Evolutionary conservation across 2,113 vertebrate genomes (phyloP).

Genomic region (Bagarius yarrelli): DNA sequence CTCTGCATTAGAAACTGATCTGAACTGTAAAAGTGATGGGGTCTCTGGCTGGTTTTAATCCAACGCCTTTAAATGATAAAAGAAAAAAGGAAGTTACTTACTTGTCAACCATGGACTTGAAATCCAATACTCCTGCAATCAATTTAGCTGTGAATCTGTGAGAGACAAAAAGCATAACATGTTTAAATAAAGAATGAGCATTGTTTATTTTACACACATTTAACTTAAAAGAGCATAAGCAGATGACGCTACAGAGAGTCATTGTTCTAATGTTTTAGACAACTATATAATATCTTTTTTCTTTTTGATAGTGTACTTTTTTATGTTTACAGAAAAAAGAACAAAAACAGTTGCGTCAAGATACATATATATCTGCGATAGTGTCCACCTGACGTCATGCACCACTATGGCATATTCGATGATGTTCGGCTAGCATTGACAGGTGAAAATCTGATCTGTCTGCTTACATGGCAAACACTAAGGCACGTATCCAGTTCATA

Average conservation of each 20-base stretch:
- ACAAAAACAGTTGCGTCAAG: too few relatives aligned
- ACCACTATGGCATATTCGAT: too few relatives aligned
- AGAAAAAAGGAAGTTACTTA: conserved; percentile 69
- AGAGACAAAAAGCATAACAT: conserved; percentile 3
- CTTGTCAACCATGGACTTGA: conserved; percentile 96
- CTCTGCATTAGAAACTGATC: not conserved
- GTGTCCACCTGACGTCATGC: too few relatives aligned
- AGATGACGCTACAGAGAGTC: not conserved
- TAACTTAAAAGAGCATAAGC: not conserved
- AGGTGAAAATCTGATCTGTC: too few relatives aligned
- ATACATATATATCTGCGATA: too few relatives aligned
- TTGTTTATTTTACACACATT: not conserved
- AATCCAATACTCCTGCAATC: conserved; percentile 91
- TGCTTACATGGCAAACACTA: too few relatives aligned
- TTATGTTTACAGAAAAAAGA: too few relatives aligned
- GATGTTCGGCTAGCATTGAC: too few relatives aligned
- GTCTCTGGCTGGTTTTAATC: not conserved
- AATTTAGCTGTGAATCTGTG: conserved; percentile 90
- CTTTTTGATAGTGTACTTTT: too few relatives aligned
- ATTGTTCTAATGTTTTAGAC: too few relatives aligned
- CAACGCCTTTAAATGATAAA: not conserved
- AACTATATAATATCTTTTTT: too few relatives aligned
- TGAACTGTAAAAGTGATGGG: not conserved
- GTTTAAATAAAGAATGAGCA: not conserved
- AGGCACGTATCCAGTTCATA: too few relatives aligned